These are phyloP conservation scores for Tigriopus californicus DNA, from an alignment of 2,888 invertebrate species.

Conservation along the genomic window DNA sequence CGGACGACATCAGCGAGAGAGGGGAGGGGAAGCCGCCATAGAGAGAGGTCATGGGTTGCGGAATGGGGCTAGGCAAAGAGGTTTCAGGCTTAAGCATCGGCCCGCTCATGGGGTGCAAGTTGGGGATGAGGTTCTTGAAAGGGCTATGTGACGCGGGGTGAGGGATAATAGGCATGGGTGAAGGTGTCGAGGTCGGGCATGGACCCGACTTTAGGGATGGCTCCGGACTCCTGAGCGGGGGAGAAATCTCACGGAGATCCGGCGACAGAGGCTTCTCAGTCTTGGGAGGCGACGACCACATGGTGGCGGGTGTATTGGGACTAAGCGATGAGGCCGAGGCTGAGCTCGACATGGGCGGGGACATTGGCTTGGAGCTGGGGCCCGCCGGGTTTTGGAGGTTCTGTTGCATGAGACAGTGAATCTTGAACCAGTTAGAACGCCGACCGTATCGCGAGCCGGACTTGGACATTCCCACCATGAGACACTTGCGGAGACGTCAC, in stretches of 20 bases:
- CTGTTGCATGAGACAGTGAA: constrained; percentile 59
- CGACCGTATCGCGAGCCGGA: constrained; percentile 44
- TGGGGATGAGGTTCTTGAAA: background rate
- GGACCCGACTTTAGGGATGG: background rate
- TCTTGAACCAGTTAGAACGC: constrained; percentile 74
- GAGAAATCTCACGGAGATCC: background rate
- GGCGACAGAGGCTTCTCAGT: background rate
- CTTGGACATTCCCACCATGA: constrained; percentile 76
- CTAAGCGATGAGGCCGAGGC: constrained; percentile 3
- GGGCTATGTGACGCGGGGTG: background rate
- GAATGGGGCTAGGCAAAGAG: background rate
- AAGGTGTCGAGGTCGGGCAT: background rate
- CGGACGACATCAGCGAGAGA: background rate
- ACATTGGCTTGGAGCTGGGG: background rate
- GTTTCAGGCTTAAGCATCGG: background rate
- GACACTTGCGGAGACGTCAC: constrained; percentile 64
- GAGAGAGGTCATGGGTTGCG: background rate
- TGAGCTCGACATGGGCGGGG: background rate
- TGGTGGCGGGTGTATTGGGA: background rate
- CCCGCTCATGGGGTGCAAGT: background rate
- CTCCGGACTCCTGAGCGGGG: background rate
- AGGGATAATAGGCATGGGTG: background rate
- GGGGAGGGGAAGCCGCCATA: background rate
- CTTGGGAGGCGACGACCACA: background rate
- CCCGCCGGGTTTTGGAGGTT: background rate